phyloP scores from a whole-genome alignment of 64 coral and sea anemone genomes.

The Astreopora myriophthalma region DNA sequence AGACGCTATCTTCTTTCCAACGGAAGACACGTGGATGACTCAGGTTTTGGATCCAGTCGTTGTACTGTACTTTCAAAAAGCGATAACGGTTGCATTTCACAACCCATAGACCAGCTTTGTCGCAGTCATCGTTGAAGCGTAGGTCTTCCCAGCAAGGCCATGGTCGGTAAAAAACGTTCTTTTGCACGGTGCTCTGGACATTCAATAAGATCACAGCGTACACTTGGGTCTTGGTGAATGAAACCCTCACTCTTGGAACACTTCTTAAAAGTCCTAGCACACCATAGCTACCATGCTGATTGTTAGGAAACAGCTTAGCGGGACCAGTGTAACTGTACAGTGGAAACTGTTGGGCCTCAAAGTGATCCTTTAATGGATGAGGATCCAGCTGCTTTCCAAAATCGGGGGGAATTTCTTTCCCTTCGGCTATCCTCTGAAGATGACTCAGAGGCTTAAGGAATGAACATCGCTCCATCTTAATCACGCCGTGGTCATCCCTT shows the following conservation, averaged over 20 bases:
- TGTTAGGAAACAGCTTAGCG: not conserved
- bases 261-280: slow-evolving; percentile 42
- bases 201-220: not conserved
- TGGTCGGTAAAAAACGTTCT: slow-evolving; percentile 15
- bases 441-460: not conserved
- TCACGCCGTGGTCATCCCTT: slow-evolving; percentile 2
- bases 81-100: slow-evolving; percentile 31
- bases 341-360: not conserved
- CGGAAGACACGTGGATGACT: not conserved
- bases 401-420: not conserved
- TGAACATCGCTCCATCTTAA: not conserved
- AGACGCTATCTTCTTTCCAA: not conserved
- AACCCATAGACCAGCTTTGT: slow-evolving; percentile 45
- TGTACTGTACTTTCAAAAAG: slow-evolving; percentile 13
- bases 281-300: slow-evolving; percentile 29
- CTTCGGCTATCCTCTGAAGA: slow-evolving; percentile 8
- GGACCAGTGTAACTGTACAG: slow-evolving; percentile 60
- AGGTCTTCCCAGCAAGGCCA: slow-evolving; percentile 59
- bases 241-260: not conserved
- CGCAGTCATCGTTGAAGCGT: slow-evolving; percentile 44
- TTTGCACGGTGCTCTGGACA: slow-evolving; percentile 3
- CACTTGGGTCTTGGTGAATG: slow-evolving; percentile 13
- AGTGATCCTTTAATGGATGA: not conserved
- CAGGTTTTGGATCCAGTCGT: slow-evolving; percentile 29
- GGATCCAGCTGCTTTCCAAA: not conserved